Conservation (phyloP, 2,888 invertebrate species). For the Nipponacmea schrenckii region DNA sequence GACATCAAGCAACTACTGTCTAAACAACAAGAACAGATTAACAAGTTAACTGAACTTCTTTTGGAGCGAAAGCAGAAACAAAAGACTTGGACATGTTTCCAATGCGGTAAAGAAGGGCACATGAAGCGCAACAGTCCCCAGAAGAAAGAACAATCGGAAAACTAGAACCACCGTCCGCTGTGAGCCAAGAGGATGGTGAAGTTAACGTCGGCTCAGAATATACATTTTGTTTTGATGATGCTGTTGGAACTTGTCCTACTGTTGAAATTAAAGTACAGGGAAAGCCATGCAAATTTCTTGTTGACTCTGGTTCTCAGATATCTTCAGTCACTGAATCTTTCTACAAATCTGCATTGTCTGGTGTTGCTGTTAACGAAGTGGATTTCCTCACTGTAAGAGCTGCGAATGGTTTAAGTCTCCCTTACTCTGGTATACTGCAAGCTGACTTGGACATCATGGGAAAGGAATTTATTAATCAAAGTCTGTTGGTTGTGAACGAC, state of each 20-base stretch:
- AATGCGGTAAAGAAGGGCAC: neutral
- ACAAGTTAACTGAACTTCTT: neutral
- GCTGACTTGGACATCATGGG: neutral
- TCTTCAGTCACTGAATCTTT: neutral
- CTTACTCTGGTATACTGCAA: neutral
- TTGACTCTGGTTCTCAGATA: conserved; percentile 3
- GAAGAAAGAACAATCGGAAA: too few species aligned
- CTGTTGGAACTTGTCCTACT: neutral
- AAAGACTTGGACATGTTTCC: neutral
- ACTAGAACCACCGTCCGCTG: neutral
- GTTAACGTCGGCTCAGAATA: neutral
- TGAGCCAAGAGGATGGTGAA: neutral
- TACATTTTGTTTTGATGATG: neutral
- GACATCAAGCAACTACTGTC: neutral
- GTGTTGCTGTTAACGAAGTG: too few species aligned
- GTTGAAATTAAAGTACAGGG: neutral
- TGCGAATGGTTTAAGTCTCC: too few species aligned
- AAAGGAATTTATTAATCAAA: neutral
- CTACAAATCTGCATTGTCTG: too few species aligned
- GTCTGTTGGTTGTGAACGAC: conserved; percentile 3
- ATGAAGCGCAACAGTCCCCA: neutral
- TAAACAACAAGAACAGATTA: neutral
- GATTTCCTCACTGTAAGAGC: too few species aligned
- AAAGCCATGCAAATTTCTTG: neutral
- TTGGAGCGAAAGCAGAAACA: neutral